These are phyloP conservation scores for Rynchops niger DNA, from an alignment of 2,113 vertebrate species.

Conservation along the genomic window DNA sequence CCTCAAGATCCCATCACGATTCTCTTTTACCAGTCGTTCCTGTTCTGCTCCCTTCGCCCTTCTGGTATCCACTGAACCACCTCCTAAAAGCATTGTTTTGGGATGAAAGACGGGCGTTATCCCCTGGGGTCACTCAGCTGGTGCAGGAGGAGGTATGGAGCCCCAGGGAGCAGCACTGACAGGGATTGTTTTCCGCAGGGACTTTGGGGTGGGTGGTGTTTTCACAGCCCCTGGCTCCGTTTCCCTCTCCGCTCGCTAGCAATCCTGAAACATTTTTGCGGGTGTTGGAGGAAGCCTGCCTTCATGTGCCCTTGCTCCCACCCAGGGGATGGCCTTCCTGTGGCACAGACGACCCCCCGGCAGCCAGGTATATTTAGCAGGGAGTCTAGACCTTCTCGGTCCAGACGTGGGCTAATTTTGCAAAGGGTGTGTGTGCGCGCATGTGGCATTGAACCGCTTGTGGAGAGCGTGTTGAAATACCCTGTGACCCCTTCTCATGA, in stretches of 20 bases:
- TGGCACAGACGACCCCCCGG: not conserved
- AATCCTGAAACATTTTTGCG: rapidly evolving
- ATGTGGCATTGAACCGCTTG: not conserved
- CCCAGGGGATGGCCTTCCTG: not conserved
- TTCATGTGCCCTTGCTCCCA: not conserved
- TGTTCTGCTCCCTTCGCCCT: not conserved
- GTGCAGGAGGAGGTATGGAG: not conserved
- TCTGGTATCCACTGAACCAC: rapidly evolving
- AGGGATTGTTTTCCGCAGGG: not conserved
- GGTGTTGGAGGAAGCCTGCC: not conserved
- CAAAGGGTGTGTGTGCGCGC: rapidly evolving
- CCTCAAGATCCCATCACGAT: not conserved
- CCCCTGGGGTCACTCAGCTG: not conserved
- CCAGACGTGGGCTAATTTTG: not conserved
- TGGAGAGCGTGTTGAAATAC: not conserved
- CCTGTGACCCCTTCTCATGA: not conserved
- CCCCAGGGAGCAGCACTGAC: rapidly evolving
- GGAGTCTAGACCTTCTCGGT: not conserved
- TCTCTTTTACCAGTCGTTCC: not conserved
- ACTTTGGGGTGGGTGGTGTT: rapidly evolving
- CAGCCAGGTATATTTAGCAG: not conserved
- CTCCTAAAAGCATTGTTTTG: not conserved
- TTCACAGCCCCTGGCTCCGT: not conserved
- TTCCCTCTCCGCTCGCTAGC: not conserved
- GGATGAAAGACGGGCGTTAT: rapidly evolving